Base-by-base conservation (phyloP, 1,140 invertebrate species). In the Drosophila guanche region DNA sequence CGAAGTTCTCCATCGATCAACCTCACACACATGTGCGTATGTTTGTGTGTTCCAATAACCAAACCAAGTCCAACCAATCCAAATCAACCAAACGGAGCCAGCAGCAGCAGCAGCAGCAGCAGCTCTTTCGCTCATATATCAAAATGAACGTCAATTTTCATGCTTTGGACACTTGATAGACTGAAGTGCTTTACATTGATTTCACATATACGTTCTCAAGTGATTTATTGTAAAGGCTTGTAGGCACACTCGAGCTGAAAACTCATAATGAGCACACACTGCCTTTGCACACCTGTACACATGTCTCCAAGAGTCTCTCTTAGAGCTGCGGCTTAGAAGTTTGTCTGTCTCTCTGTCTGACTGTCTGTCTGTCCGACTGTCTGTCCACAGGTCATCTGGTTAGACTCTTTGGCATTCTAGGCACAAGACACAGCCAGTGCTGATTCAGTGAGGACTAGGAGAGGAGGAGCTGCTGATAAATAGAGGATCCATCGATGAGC, bases 131-230 rank as follows among this genome's bases (percentile, higher is more conserved):
- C 71, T 54, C 75, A 79, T 88, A 89, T 86, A 89, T 89, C 85
- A 89, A 89, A 86, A 85, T 89, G 69, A 79, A 89, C 86, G 85
- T 89, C 85, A 81, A 90, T 85, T 90, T 89, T 78, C 85, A 78
- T 89, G 85, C 86, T 80, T 76, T 53, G 71, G 85, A 85, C 85
- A 89, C 85, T 89, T 85, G 74, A 89, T 88, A 88, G 83, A 88
- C 74, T 86, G 83, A 88, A 86, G 83, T 86, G 83, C 83, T 75
- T 86, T 83, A 86, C 83, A 86, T 86, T 86, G 83, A 86, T 86
- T 86, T 86, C 83, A 83, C 83, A 60, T 79, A 88, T 78, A 78
- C 84, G 59, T 69, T 83, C 79, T 86, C 83, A 86, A 86, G 83
- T 86, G 83, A 86, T 86, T 88, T 88, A 88, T 83, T 86, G 83